phyloP scores from a whole-genome alignment of 2,797 vertebrate species.

The Apodemus agrarius region DNA sequence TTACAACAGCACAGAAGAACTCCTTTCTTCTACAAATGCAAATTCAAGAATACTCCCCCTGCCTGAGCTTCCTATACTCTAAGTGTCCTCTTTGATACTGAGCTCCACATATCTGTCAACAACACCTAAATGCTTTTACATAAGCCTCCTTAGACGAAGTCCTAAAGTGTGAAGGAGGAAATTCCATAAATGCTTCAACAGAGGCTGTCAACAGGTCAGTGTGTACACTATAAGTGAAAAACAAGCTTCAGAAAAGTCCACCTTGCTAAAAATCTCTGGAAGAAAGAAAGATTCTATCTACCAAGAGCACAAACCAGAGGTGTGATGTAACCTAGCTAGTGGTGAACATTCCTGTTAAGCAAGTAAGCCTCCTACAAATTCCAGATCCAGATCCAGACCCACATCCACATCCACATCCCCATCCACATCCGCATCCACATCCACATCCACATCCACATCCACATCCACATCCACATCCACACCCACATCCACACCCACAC shows the following conservation, averaged over 20 bases:
- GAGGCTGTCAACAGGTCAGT: neutral
- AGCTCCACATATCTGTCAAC: constrained; percentile 2
- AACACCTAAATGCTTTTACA: neutral
- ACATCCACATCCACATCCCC: neutral
- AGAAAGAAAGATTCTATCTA: constrained; percentile 44
- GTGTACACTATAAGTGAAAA: neutral
- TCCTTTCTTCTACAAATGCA: constrained; percentile 50
- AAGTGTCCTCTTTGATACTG: neutral
- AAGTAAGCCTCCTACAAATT: constrained; percentile 49
- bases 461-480: no score
- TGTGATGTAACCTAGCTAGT: neutral
- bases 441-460: neutral
- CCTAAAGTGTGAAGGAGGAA: constrained; percentile 12
- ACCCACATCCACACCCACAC: neutral
- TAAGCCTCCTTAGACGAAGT: neutral
- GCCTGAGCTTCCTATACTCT: constrained; percentile 37
- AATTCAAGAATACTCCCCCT: constrained; percentile 44
- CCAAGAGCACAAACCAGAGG: neutral
- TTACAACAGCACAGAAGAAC: constrained; percentile 53
- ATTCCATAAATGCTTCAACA: constrained; percentile 20
- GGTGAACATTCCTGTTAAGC: neutral
- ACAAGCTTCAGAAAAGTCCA: constrained; percentile 26
- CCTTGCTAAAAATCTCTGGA: constrained; percentile 29
- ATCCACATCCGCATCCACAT: neutral
- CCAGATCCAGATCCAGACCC: neutral